Percentiles rank a stretch among this genome's conserved stretches.
These are phyloP conservation scores for Ptyas mucosa DNA, from an alignment of 2,113 vertebrate genomes.

Conservation along the genomic window DNA sequence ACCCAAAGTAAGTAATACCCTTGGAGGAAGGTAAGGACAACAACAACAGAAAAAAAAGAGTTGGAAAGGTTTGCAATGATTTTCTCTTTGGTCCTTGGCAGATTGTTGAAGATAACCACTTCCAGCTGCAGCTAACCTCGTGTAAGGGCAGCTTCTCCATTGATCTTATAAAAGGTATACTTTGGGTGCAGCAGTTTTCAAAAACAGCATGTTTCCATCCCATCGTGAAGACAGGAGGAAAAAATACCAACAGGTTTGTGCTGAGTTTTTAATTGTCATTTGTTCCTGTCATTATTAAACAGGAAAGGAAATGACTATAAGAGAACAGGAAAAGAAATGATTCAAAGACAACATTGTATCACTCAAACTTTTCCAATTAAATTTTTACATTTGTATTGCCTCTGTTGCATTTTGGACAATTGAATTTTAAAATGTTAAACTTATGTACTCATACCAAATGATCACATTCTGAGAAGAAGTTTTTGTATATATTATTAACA, in stretches of 20 bases:
- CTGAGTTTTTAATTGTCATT: constrained; percentile 40
- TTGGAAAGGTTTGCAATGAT: background rate
- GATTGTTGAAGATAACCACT: background rate
- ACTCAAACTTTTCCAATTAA: constrained; percentile 11
- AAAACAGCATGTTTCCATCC: background rate
- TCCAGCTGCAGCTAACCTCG: background rate
- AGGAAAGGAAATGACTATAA: constrained; percentile 50
- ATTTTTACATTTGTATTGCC: constrained; percentile 36
- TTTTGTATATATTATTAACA: constrained; percentile 14
- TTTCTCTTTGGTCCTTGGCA: background rate
- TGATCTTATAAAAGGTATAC: background rate
- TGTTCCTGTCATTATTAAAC: constrained; percentile 50
- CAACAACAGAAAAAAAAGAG: background rate
- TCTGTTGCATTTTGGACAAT: constrained; percentile 11
- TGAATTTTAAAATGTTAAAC: constrained; percentile 23
- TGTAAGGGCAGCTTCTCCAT: background rate
- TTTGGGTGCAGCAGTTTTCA: background rate
- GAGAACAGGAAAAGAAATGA: background rate
- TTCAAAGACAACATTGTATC: constrained; percentile 26
- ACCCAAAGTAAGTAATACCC: too few species aligned
- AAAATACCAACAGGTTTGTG: background rate
- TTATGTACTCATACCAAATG: background rate
- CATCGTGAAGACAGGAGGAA: background rate
- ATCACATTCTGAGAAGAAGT: background rate
- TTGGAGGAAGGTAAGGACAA: background rate